Evolutionary conservation across 2,888 invertebrate species (phyloP).

Genomic region (Balanococcus diminutus): DNA sequence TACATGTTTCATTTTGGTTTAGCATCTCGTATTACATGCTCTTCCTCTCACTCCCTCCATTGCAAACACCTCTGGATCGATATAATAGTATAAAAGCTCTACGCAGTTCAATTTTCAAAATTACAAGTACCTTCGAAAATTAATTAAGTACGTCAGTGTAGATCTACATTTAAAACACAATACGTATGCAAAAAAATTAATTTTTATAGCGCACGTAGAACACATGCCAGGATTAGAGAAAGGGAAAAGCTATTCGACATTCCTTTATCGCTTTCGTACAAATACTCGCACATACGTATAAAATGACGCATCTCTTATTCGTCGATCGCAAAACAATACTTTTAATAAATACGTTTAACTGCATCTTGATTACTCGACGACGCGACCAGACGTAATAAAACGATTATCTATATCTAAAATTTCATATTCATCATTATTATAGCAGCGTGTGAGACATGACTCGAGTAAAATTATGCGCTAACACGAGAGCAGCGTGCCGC

Average conservation of each 20-base stretch:
- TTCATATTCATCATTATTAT: not conserved
- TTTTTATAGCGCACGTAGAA: no score
- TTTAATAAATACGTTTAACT: not conserved
- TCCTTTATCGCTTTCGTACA: not conserved
- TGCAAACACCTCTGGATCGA: not conserved
- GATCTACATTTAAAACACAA: no score
- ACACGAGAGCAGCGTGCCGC: no score
- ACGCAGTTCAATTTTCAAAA: not conserved
- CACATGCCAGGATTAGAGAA: not conserved
- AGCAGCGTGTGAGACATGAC: not conserved
- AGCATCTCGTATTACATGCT: no score
- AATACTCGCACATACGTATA: no score
- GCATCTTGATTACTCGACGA: not conserved
- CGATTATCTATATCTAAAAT: not conserved
- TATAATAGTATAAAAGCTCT: not conserved
- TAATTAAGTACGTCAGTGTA: no score
- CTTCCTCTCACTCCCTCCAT: no score
- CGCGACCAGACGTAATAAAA: not conserved
- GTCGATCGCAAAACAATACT: not conserved
- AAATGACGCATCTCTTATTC: not conserved
- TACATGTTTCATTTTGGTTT: no score
- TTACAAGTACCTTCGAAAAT: no score
- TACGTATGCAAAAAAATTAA: no score
- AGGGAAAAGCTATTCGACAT: not conserved
- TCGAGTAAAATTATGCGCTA: not conserved